Conservation (phyloP, 2,888 invertebrate genomes). For the Hyles lineata region DNA sequence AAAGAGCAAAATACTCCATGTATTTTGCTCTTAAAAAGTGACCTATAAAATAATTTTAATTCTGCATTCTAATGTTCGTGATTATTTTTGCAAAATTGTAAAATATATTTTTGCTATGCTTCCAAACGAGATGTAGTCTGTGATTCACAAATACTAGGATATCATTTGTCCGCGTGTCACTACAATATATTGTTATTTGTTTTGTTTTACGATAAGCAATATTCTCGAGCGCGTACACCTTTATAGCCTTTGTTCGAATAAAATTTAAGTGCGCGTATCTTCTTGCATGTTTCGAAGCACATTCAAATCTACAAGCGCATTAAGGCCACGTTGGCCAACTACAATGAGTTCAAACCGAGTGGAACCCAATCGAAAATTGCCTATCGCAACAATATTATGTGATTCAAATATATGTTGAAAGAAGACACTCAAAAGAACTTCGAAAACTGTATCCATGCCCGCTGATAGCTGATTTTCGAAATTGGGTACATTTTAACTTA, state of each 20-base stretch:
- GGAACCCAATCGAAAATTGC: slow-evolving; percentile 58
- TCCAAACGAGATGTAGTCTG: too few relatives aligned
- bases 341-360: slow-evolving; percentile 53
- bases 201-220: slow-evolving; percentile 10
- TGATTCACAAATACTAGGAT: neutral
- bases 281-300: slow-evolving; percentile 38
- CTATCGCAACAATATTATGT: slow-evolving; percentile 41
- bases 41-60: too few relatives aligned
- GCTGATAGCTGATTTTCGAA: too few relatives aligned
- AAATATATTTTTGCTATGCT: too few relatives aligned
- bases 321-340: slow-evolving; percentile 63
- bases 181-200: neutral
- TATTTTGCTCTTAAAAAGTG: too few relatives aligned
- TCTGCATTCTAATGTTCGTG: too few relatives aligned
- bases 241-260: slow-evolving; percentile 12
- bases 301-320: slow-evolving; percentile 50
- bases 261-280: slow-evolving; percentile 12
- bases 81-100: neutral
- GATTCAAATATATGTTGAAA: slow-evolving; percentile 41
- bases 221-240: neutral
- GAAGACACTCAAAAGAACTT: too few relatives aligned
- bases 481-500: too few relatives aligned
- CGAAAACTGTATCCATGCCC: too few relatives aligned
- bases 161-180: neutral
- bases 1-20: too few relatives aligned